A percentile compares a stretch with the other conserved stretches of the same genome.
These are phyloP conservation scores for Leptocoma aspasia DNA, from an alignment of 2,113 vertebrate genomes.

Conservation along the genomic window DNA sequence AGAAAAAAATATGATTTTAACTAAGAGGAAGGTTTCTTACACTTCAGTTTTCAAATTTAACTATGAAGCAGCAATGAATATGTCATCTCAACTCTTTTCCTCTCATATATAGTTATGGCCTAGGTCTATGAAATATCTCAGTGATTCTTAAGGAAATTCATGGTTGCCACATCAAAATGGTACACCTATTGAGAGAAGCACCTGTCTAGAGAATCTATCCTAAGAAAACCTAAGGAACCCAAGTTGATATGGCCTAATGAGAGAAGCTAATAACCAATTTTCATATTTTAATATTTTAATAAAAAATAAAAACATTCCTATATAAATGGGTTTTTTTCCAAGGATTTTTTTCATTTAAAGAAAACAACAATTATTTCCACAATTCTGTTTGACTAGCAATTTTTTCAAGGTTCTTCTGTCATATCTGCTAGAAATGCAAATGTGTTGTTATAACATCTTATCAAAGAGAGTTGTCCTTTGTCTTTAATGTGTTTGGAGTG, in stretches of 20 bases:
- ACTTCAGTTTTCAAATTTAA: not conserved
- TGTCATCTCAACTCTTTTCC: not conserved
- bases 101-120: not conserved
- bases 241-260: not conserved
- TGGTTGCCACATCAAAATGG: not conserved
- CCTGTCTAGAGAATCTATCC: not conserved
- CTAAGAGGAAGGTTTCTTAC: not conserved
- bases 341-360: not conserved
- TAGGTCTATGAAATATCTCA: not conserved
- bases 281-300: not conserved
- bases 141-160: not conserved
- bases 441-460: not conserved
- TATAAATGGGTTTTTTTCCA: rapidly evolving
- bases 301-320: rapidly evolving
- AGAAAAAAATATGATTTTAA: not conserved
- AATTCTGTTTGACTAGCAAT: not conserved
- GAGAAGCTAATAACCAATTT: not conserved
- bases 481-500: not conserved
- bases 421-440: not conserved
- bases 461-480: not conserved
- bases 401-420: not conserved
- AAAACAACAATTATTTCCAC: not conserved
- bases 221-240: not conserved
- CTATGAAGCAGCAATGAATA: not conserved
- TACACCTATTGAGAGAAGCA: not conserved